Evolutionary conservation across 2,888 invertebrate genomes (phyloP).

Genomic region (Willowsia nigromaculata): DNA sequence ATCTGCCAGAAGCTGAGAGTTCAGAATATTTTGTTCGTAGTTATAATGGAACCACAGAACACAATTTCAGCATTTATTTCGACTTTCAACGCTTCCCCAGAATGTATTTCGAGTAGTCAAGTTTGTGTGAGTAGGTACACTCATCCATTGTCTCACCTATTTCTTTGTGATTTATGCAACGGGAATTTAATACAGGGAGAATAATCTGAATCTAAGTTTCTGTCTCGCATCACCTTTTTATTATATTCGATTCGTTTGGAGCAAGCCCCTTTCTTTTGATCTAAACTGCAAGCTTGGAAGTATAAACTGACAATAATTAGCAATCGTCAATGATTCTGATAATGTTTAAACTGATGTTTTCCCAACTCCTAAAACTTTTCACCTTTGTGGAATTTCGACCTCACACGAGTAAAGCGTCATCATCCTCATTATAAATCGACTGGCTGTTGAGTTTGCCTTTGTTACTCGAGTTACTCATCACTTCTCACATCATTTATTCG

Average conservation of each 20-base stretch:
- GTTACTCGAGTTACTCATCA: conserved; percentile 39
- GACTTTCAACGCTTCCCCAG: conserved; percentile 38
- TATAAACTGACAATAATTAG: conserved; percentile 37
- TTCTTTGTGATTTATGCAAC: not conserved
- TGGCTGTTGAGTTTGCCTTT: conserved; percentile 25
- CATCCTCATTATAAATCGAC: conserved; percentile 28
- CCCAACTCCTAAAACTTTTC: conserved; percentile 42
- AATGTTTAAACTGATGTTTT: not conserved
- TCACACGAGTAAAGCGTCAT: not conserved
- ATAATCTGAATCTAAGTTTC: not conserved
- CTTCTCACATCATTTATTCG: conserved; percentile 57
- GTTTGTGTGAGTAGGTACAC: not conserved
- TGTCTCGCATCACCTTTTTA: not conserved
- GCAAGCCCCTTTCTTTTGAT: not conserved
- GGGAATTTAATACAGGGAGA: not conserved
- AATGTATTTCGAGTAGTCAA: not conserved
- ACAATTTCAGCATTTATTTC: conserved; percentile 58
- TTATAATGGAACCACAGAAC: conserved; percentile 46
- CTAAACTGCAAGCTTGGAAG: not conserved
- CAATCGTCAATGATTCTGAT: conserved; percentile 36
- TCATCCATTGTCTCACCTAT: conserved; percentile 14
- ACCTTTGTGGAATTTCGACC: conserved; percentile 52
- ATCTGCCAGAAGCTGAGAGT: not conserved
- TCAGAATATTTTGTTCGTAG: not conserved
- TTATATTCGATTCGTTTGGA: not conserved